phyloP scores from a whole-genome alignment of 2,888 invertebrate species.

The Acanthoscelides obtectus region DNA sequence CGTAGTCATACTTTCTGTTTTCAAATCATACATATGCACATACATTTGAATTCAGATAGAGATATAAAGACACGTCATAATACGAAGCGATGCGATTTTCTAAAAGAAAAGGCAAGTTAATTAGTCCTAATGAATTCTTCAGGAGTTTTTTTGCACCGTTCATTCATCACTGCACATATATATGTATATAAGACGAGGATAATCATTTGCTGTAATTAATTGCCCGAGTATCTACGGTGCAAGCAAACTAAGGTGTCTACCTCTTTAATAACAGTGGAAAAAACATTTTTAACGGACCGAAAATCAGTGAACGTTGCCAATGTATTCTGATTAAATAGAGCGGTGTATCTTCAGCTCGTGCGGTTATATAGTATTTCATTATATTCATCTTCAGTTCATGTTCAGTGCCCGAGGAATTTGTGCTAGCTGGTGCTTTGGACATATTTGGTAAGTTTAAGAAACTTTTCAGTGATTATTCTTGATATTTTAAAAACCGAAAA shows the following conservation, averaged over 20 bases:
- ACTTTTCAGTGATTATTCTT: neutral
- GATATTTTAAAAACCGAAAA: neutral
- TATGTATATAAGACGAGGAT: neutral
- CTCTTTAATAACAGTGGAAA: slow-evolving; percentile 7
- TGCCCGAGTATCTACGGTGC: neutral
- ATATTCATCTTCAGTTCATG: slow-evolving; percentile 15
- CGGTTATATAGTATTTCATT: neutral
- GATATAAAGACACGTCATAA: neutral
- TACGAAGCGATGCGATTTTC: neutral
- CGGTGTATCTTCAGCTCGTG: slow-evolving; percentile 4
- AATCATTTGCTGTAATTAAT: neutral
- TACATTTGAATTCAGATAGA: neutral
- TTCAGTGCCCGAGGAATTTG: slow-evolving; percentile 1
- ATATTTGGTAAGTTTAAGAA: neutral
- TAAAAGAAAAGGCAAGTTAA: neutral
- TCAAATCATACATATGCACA: neutral
- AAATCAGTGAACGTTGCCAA: slow-evolving; percentile 35
- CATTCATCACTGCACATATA: neutral
- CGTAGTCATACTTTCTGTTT: neutral
- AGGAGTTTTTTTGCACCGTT: neutral
- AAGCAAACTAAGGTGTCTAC: neutral
- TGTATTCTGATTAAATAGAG: slow-evolving; percentile 29
- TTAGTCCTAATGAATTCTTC: neutral
- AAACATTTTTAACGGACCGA: slow-evolving; percentile 30
- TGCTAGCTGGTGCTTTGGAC: neutral